Evolutionary conservation across 53 echinoderm and acorn worm species (phyloP), one percentile per base, ranked within the genome.

Genomic region (Hippasteria phrygiana): DNA sequence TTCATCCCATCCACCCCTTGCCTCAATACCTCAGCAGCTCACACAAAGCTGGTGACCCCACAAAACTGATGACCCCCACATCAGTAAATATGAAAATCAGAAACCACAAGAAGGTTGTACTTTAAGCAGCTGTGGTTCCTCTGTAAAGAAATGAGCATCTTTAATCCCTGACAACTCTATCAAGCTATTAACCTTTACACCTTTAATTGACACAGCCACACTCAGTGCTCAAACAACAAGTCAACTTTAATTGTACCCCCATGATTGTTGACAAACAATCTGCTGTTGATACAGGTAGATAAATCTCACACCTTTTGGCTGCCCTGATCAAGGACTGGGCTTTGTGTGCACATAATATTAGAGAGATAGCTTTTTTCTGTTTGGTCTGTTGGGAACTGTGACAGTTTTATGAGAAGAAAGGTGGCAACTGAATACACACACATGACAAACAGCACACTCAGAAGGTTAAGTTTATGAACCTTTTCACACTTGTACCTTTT

Each of bases 261-360:
- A 14, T 46, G 48, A 50, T 76, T 76, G 76, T 76, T 36, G 14
- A 51, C 76, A 76, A 76, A 76, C 48, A 47, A 76, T 76, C 53
- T 4, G 16, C 18, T 34, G 33, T 76, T 76, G 76, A 76, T 20
- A 35, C 17, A 48, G 51, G 29, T 20, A 51, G 76, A 76, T 76
- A 76, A 50, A 48, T 43, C 48, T 76, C 54, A 33, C 76, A 76
- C 76, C 76, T 76, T 34, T 28, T 17, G 70, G n/a, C n/a, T n/a
- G n/a, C n/a, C n/a, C n/a, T 33, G 33, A 18, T 69, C 18, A 69
- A 69, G 33, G 34, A 16, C 29, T 69, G 33, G 38, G 27, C 27
- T 63, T 27, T 69, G 20, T 69, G 36, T 37, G 36, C 69, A 69
- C 0, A 8, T 29, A 37, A 69, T 33, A 69, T 69, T 35, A 37